A percentile compares a stretch with the other conserved stretches of the same genome.
These are phyloP conservation scores for Nothoprocta perdicaria DNA, from an alignment of 2,113 vertebrate species.

Conservation along the genomic window DNA sequence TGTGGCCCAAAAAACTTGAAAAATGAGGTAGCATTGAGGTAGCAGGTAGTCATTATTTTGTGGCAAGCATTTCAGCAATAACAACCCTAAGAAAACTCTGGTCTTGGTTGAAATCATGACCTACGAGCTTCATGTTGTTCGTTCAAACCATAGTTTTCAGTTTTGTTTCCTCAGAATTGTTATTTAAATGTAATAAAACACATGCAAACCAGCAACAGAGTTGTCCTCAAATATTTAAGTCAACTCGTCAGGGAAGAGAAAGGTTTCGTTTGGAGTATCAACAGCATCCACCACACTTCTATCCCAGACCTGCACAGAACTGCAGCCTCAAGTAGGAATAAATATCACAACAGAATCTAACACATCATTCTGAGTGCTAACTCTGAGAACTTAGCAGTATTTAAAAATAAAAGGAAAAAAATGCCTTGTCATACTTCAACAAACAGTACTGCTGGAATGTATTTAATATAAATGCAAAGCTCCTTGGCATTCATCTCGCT, in stretches of 20 bases:
- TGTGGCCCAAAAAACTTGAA: neutral
- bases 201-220: neutral
- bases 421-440: neutral
- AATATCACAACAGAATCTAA: neutral
- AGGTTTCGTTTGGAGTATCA: neutral
- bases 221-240: neutral
- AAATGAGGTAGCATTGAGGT: neutral
- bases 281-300: neutral
- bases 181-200: neutral
- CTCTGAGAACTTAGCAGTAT: neutral
- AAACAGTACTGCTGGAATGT: neutral
- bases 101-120: neutral
- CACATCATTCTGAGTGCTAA: neutral
- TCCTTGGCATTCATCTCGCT: neutral
- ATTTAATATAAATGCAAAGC: conserved; percentile 9
- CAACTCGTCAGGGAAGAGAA: neutral
- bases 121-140: neutral
- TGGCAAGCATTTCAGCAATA: neutral
- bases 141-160: neutral
- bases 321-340: neutral
- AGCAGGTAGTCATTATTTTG: neutral
- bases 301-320: neutral
- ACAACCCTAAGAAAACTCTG: neutral
- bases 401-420: neutral
- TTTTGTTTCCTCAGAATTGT: neutral